Base-by-base conservation (phyloP, 2,797 vertebrate species). In the Dermochelys coriacea region DNA sequence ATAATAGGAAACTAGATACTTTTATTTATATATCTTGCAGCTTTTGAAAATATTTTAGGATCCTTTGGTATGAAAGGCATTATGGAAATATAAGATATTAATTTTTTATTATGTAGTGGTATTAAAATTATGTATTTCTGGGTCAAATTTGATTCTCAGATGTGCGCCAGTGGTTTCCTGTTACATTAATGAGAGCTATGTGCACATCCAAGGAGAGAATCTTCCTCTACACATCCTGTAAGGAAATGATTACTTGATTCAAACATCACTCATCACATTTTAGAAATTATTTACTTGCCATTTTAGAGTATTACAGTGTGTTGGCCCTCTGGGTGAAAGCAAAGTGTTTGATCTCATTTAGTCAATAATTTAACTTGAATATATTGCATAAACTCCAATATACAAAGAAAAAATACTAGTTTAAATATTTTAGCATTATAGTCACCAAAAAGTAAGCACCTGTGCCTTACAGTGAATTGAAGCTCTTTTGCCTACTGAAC, bases 391-490 rank as follows among this genome's bases (percentile, higher is more conserved):
- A 90, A 92, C 54, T 87, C 54, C 80, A 75, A 27, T 88, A 75
- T 87, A 92, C 94, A 94, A 87, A 95, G 74, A 5, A 37, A 88
- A 34, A 57, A 68, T 54, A 49, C 57, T 92, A 54, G 82, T 91
- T 93, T 89, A 93, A 96, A 96, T 95, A 93, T 94, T 93, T 94
- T 78, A 92, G 59, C n/a, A 91, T 86, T 91, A 93, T 91, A 93
- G 94, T 95, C 95, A 93, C 84, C 68, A 90, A 88, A 91, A 95
- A 90, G 47, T 34, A 94, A 87, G 52, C n/a, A 89, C 84, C 94
- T 93, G 89, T 97, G 84, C 90, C 93, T 87, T 87, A 64, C 78
- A 91, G 80, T 71, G 88, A 85, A 91, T 88, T 96, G 57, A n/a
- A 96, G 95, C 85, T 95, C 85, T 95, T 91, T 59, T 90, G 45